Conservation (phyloP, 2,888 invertebrate species). For the Dryobotodes eremita region DNA sequence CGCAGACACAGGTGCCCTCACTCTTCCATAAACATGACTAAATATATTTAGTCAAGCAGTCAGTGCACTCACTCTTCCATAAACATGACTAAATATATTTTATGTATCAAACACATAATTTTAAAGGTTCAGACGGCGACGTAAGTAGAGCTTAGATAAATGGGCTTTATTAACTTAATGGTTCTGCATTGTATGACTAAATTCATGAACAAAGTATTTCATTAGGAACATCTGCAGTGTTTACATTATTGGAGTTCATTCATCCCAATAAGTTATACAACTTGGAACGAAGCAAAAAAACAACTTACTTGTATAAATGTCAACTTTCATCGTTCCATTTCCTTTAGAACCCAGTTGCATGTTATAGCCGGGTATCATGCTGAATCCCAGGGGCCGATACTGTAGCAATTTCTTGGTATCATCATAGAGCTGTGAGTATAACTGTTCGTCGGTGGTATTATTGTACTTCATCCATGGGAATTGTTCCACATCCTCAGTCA, state of each 20-base stretch:
- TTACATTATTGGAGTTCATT: slow-evolving; percentile 7
- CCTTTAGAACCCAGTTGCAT: slow-evolving; percentile 88
- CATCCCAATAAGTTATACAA: neutral
- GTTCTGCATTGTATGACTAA: neutral
- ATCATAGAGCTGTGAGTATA: slow-evolving; percentile 87
- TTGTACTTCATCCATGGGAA: slow-evolving; percentile 86
- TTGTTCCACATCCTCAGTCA: slow-evolving; percentile 77
- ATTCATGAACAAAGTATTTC: neutral
- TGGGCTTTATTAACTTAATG: neutral
- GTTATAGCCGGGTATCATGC: slow-evolving; percentile 88
- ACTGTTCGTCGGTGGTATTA: slow-evolving; percentile 85
- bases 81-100: neutral
- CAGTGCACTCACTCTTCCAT: no score
- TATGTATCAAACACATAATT: neutral
- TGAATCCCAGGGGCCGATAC: slow-evolving; percentile 86
- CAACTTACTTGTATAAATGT: slow-evolving; percentile 86
- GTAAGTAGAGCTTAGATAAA: neutral
- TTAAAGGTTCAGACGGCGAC: neutral
- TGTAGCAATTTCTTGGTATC: slow-evolving; percentile 88
- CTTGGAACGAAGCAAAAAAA: neutral
- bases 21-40: neutral
- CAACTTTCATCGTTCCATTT: slow-evolving; percentile 87
- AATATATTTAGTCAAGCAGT: no score
- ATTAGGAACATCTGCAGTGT: neutral
- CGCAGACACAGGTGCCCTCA: no score